phyloP scores from a whole-genome alignment of 35 echinoderm and acorn worm genomes.

The Apostichopus japonicus region DNA sequence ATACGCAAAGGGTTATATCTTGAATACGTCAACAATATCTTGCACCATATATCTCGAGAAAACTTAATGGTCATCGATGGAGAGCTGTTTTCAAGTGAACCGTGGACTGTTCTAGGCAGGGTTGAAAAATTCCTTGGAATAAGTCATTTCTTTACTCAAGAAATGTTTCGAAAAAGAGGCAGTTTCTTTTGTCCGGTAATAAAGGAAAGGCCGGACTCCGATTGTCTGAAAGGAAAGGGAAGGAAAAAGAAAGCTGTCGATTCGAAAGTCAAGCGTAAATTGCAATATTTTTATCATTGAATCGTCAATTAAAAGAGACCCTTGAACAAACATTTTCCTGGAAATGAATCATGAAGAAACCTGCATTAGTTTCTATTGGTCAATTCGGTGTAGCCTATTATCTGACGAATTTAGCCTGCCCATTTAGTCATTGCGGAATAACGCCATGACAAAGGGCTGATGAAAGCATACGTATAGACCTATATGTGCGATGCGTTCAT shows the following conservation, averaged over 20 bases:
- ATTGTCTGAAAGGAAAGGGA: conserved; percentile 33
- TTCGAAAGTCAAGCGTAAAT: not conserved
- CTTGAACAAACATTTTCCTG: conserved; percentile 17
- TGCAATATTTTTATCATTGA: conserved; percentile 4
- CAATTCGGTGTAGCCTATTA: too few relatives aligned
- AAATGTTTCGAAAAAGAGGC: not conserved
- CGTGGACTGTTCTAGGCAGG: not conserved
- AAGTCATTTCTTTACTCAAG: not conserved
- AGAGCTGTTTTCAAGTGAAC: not conserved
- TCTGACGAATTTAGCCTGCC: too few relatives aligned
- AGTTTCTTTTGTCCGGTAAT: conserved; percentile 18
- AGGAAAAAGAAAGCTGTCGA: not conserved
- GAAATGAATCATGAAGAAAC: not conserved
- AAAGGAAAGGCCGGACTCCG: conserved; percentile 28
- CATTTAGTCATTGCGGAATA: too few relatives aligned
- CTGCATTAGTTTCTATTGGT: too few relatives aligned
- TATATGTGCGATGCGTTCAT: too few relatives aligned
- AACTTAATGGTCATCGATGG: conserved; percentile 26
- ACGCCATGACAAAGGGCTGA: too few relatives aligned
- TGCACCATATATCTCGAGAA: not conserved
- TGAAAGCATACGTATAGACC: too few relatives aligned
- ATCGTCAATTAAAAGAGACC: not conserved
- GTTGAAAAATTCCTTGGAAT: conserved; percentile 21
- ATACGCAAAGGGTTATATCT: conserved; percentile 21
- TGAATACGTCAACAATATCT: conserved; percentile 20